phyloP scores from a whole-genome alignment of 1,140 invertebrate genomes.

The Drosophila pallidifrons region DNA sequence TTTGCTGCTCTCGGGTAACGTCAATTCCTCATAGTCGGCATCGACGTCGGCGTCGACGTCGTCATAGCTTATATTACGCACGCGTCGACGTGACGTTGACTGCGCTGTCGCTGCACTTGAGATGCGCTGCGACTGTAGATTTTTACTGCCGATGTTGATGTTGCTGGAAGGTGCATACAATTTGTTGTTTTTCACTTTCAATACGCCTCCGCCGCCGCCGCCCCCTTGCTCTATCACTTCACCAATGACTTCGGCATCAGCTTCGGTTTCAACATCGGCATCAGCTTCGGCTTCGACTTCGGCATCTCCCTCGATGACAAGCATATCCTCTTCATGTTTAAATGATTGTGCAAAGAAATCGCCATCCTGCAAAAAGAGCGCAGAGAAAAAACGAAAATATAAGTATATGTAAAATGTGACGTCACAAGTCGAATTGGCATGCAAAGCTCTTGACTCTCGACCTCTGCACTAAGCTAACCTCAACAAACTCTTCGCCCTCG shows the following conservation, averaged over 20 bases:
- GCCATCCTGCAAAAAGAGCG: slow-evolving; percentile 43
- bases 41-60: background rate
- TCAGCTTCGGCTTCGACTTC: slow-evolving; percentile 17
- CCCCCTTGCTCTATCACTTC: slow-evolving; percentile 2
- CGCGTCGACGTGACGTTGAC: background rate
- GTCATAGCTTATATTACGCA: background rate
- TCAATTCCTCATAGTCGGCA: background rate
- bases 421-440: background rate
- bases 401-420: background rate
- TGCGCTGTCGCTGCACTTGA: slow-evolving; percentile 7
- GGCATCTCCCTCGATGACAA: slow-evolving; percentile 40
- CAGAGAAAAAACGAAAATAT: too few relatives aligned
- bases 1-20: slow-evolving; percentile 11
- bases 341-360: slow-evolving; percentile 55
- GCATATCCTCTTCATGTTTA: slow-evolving; percentile 53
- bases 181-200: slow-evolving; percentile 36
- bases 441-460: background rate
- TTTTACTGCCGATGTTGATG: slow-evolving; percentile 5
- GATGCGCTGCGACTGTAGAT: slow-evolving; percentile 10
- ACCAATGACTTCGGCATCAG: background rate
- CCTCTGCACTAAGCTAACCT: background rate
- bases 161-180: slow-evolving; percentile 22
- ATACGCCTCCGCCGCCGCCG: background rate
- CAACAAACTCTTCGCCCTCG: background rate
- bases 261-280: slow-evolving; percentile 6